Evolutionary conservation across 2,113 vertebrate genomes (phyloP).

Genomic region (Menidia beryllina): DNA sequence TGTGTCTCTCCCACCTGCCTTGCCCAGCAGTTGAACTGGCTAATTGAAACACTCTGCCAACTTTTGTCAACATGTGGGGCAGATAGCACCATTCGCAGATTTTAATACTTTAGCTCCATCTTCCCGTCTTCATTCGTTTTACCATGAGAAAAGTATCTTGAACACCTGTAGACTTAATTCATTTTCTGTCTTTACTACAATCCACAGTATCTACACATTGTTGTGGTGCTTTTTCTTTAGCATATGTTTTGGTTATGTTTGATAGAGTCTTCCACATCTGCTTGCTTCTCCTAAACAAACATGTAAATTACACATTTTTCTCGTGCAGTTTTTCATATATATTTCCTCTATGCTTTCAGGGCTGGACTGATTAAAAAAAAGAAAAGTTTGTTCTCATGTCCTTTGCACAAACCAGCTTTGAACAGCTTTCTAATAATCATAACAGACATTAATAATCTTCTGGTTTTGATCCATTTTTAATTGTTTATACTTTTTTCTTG

Average conservation of each 20-base stretch:
- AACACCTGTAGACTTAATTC: not conserved
- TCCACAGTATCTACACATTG: not conserved
- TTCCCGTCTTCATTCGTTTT: slow-evolving; percentile 21
- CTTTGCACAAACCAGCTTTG: slow-evolving; percentile 1
- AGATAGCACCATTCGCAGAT: slow-evolving; percentile 32
- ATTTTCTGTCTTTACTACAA: slow-evolving; percentile 3
- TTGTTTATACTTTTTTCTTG: slow-evolving; percentile 1
- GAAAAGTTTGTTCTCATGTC: slow-evolving; percentile 28
- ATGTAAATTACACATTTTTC: slow-evolving; percentile 31
- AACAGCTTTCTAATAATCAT: slow-evolving; percentile 6
- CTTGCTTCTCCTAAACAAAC: slow-evolving; percentile 41
- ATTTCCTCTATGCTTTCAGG: slow-evolving; percentile 30
- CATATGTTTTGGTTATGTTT: slow-evolving; percentile 39
- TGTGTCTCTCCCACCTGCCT: not conserved
- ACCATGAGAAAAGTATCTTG: slow-evolving; percentile 7
- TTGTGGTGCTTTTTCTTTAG: not conserved
- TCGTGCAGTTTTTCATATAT: slow-evolving; percentile 30
- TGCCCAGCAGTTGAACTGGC: not conserved
- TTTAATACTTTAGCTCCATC: too few relatives aligned
- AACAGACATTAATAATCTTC: slow-evolving; percentile 12
- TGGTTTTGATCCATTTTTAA: slow-evolving; percentile 7
- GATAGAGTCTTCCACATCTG: slow-evolving; percentile 21
- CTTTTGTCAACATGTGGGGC: slow-evolving; percentile 38
- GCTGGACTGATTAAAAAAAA: slow-evolving; percentile 17
- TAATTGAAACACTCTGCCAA: slow-evolving; percentile 43